Evolutionary conservation across 2,113 vertebrate species (phyloP).

Genomic region (Eleginops maclovinus): DNA sequence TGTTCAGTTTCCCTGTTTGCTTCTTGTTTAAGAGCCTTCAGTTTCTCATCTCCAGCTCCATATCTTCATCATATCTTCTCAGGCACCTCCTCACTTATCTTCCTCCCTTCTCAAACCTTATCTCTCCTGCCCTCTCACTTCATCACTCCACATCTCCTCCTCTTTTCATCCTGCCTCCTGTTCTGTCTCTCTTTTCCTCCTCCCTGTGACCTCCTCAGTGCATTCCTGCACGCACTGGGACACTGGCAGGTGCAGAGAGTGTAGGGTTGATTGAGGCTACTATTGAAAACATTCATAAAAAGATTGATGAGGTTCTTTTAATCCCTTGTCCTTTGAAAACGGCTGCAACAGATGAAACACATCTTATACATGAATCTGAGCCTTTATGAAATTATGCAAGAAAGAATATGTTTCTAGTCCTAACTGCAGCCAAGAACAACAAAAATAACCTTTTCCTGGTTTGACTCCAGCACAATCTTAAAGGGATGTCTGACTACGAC

Average conservation of each 20-base stretch:
- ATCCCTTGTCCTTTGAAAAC: slow-evolving; percentile 13
- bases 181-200: slow-evolving; percentile 49
- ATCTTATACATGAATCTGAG: background rate
- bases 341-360: slow-evolving; percentile 22
- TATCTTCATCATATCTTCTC: slow-evolving; percentile 25
- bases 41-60: background rate
- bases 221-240: slow-evolving; percentile 56
- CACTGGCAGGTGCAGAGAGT: slow-evolving; percentile 37
- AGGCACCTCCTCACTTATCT: slow-evolving; percentile 11
- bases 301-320: slow-evolving; percentile 34
- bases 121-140: slow-evolving; percentile 53
- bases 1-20: background rate
- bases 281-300: slow-evolving; percentile 40
- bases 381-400: slow-evolving; percentile 5
- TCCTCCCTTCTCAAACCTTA: slow-evolving; percentile 41
- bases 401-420: slow-evolving; percentile 12
- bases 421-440: slow-evolving; percentile 2
- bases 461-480: background rate
- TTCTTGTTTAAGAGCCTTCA: background rate
- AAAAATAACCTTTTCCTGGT: background rate
- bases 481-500: background rate
- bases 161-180: slow-evolving; percentile 51
- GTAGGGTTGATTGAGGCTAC: slow-evolving; percentile 12
- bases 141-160: slow-evolving; percentile 46
- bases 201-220: slow-evolving; percentile 37